Percentiles rank a stretch among this genome's conserved stretches.
phyloP scores from a whole-genome alignment of 2,113 vertebrate species.

The Sorex araneus region DNA sequence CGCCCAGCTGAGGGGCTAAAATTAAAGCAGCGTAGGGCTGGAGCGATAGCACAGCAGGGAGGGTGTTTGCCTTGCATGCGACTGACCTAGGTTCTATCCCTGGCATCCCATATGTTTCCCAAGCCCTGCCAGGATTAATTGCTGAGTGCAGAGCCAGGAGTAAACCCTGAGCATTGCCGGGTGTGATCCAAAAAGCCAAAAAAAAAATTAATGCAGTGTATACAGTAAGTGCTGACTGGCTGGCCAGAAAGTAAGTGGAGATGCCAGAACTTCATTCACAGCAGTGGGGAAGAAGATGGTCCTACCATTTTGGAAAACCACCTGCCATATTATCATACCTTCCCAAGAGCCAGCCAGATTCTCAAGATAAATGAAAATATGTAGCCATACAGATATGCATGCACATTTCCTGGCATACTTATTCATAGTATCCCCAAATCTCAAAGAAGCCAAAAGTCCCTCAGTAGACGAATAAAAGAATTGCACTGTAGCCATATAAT shows the following conservation, averaged over 20 bases:
- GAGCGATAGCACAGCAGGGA: too few relatives aligned
- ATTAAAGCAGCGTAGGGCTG: neutral
- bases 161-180: too few relatives aligned
- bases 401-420: neutral
- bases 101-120: too few relatives aligned
- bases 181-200: too few relatives aligned
- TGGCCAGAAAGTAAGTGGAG: neutral
- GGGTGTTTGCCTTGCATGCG: too few relatives aligned
- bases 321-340: conserved; percentile 25
- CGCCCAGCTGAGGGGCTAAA: neutral
- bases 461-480: conserved; percentile 1
- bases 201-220: too few relatives aligned
- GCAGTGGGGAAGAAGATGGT: neutral
- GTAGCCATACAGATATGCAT: neutral
- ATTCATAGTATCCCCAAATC: neutral
- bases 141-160: too few relatives aligned
- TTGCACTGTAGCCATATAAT: neutral
- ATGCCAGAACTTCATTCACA: neutral
- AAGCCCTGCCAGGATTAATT: too few relatives aligned
- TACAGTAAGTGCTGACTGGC: neutral
- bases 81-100: too few relatives aligned
- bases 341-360: neutral
- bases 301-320: neutral
- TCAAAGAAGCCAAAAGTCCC: neutral
- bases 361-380: neutral